phyloP scores from a whole-genome alignment of 2,888 invertebrate species.

The Eupithecia abbreviata region DNA sequence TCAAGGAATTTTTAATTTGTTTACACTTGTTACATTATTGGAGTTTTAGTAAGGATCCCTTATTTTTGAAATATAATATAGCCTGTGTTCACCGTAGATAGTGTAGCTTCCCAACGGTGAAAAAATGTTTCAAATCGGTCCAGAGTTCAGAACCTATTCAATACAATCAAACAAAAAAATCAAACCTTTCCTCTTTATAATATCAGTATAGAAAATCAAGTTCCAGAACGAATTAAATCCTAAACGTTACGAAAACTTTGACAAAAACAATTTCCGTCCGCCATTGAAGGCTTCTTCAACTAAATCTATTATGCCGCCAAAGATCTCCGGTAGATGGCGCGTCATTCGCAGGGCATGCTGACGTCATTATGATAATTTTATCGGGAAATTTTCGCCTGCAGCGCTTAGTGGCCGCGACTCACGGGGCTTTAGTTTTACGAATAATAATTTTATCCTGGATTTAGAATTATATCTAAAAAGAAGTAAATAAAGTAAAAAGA shows the following conservation, averaged over 20 bases:
- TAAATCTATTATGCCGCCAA: constrained; percentile 43
- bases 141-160: too few relatives aligned
- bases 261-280: constrained; percentile 7
- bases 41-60: too few relatives aligned
- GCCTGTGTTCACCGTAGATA: too few relatives aligned
- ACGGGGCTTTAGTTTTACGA: constrained; percentile 36
- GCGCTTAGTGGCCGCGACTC: constrained; percentile 56
- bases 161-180: too few relatives aligned
- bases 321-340: constrained; percentile 54
- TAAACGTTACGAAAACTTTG: neutral
- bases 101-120: too few relatives aligned
- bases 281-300: constrained; percentile 22
- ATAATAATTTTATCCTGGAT: neutral
- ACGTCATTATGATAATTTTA: constrained; percentile 78
- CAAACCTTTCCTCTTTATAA: too few relatives aligned
- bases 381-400: constrained; percentile 71
- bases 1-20: too few relatives aligned
- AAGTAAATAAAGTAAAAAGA: too few relatives aligned
- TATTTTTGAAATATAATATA: too few relatives aligned
- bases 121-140: too few relatives aligned
- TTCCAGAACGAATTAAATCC: neutral
- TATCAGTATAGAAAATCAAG: neutral
- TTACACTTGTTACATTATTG: too few relatives aligned
- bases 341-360: constrained; percentile 61
- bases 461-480: neutral